phyloP scores from a whole-genome alignment of 2,113 vertebrate genomes.

The Elaphurus davidianus region DNA sequence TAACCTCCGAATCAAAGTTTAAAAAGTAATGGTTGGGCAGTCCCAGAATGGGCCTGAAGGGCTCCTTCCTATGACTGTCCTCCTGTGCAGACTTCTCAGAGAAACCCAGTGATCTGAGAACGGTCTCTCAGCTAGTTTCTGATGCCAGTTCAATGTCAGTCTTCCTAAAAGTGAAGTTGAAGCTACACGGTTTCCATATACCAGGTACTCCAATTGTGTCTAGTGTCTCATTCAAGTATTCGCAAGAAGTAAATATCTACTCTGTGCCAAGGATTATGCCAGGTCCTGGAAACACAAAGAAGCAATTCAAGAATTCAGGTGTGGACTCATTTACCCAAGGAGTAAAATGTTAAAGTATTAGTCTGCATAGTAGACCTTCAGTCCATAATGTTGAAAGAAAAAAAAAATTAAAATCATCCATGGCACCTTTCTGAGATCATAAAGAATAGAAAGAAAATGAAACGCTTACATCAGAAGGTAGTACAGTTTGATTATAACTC shows the following conservation, averaged over 20 bases:
- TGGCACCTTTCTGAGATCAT: not conserved
- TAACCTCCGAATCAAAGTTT: not conserved
- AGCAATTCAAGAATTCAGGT: not conserved
- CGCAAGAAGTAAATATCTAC: not conserved
- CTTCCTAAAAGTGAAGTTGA: not conserved
- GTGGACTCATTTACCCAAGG: not conserved
- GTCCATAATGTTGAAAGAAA: not conserved
- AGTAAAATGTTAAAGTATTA: not conserved
- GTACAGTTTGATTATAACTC: not conserved
- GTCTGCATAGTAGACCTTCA: not conserved
- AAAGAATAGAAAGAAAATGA: not conserved
- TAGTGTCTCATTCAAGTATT: not conserved
- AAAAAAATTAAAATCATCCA: not conserved
- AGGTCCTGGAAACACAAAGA: not conserved
- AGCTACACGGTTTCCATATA: not conserved
- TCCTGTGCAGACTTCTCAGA: not conserved
- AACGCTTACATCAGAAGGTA: not conserved
- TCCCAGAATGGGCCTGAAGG: not conserved
- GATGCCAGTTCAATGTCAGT: not conserved
- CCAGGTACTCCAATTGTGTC: not conserved
- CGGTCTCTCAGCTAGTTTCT: not conserved
- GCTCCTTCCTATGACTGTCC: not conserved
- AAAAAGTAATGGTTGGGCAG: not conserved
- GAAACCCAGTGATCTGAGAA: not conserved
- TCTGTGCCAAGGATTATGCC: not conserved